Base-by-base conservation (phyloP, 2,113 vertebrate species). In the Malurus elegans region DNA sequence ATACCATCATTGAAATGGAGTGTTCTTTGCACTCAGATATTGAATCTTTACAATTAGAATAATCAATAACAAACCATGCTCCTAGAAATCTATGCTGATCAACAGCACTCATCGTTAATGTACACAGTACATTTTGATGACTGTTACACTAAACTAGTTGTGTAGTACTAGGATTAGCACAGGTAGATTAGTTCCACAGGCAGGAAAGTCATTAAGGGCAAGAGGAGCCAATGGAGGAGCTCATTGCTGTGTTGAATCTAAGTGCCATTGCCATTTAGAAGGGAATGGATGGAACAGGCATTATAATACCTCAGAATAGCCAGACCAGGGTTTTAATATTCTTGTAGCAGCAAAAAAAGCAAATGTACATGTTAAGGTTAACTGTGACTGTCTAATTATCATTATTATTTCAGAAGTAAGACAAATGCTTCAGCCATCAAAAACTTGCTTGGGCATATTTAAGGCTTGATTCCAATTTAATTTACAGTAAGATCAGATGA, bases 181-280 rank as follows among this genome's bases (percentile, higher is more conserved):
- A 97, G 95, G 96, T 96, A 92, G 94, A 67, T 95, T 97, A 97
- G 97, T 97, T 98, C 95, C 93, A 95, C 95, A 95, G 97, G 95
- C 97, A 98, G 95, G 89, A 97, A 97, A 97, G 96, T 76, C 94
- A 91, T 97, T 92, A 96, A 92, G 89, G 96, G 97, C 93, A 86
- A 96, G 96, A 98, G 96, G 97, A 97, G 95, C 80, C 86, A 97
- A 56, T 86, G 94, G 95, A 96, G 95, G 93, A 96, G 87, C 87
- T 97, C 84, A 88, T 81, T 0, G 48, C 82, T 40, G 69, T 90
- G 93, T 95, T 95, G 73, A 32, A 88, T 64, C 93, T 79, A 86
- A 51, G 92, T 28, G 29, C 83, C 24, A 15, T 60, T 95, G 85
- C 84, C 81, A 61, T 72, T 92, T 95, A 88, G 95, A 96, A 97